Base-by-base conservation (phyloP, 2,797 vertebrate genomes). In the Trematomus bernacchii region DNA sequence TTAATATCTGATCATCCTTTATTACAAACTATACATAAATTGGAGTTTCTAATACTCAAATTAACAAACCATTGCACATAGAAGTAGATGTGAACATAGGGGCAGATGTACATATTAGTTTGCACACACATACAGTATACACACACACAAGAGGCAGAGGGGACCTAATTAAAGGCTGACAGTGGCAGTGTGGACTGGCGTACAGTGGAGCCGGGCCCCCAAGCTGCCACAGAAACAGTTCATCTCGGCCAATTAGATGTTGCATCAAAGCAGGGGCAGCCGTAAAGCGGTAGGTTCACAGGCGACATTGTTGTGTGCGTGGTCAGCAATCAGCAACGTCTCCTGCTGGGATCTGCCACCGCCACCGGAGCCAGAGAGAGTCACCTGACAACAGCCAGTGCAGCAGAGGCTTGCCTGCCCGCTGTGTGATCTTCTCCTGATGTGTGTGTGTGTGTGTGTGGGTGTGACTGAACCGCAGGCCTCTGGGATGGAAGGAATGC, bases 201-300 rank as follows among this genome's bases (percentile, higher is more conserved):
- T 91, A 92, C 88, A 88, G 89, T 89, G 82, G 76, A 80, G 82
- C 85, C 14, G 37, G 85, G 85, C 87, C 85, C 33, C 88, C 91
- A 92, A 91, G 91, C 91, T 87, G 89, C 92, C 84, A 84, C 90
- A 82, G 89, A 85, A 88, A 92, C 91, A 93, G 93, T 94, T 93
- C 91, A 93, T 94, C 89, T 94, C 61, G 76, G 91, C 93, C 94
- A 94, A 93, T 94, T 94, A 94, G 85, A 91, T 93, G 87, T 77
- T 19, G 82, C 93, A 93, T 95, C 93, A 95, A 93, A 94, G 92
- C 80, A 33, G 10, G 82, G 77, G 86, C 79, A 72, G 76, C 80
- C 87, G 81, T 86, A 89, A 93, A 92, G 91, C 88, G 68, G 79
- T 85, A 87, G 91, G 87, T 91, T 94, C 93, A 92, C 88, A 92